Percentiles rank a stretch among this genome's conserved stretches.
Evolutionary conservation across 2,113 vertebrate species (phyloP).

Genomic region (Lepus timidus): DNA sequence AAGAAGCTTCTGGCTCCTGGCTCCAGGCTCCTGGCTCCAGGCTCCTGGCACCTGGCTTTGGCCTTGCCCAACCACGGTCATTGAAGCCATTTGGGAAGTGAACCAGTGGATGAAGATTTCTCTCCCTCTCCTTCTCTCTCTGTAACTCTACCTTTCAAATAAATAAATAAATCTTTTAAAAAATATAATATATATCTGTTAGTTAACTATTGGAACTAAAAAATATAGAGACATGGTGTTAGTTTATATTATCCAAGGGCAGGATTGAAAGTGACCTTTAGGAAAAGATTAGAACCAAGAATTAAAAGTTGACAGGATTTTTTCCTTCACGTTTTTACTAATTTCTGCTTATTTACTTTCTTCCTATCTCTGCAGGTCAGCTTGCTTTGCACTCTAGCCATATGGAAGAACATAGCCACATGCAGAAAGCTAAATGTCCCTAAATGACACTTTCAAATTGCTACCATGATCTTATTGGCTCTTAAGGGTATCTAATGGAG

Average conservation of each 20-base stretch:
- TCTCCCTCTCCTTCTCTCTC: too few relatives aligned
- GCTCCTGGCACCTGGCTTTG: too few relatives aligned
- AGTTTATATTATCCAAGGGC: not conserved
- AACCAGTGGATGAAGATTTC: too few relatives aligned
- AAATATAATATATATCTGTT: not conserved
- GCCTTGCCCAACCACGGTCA: too few relatives aligned
- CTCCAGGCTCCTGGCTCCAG: too few relatives aligned
- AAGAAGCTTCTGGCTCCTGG: too few relatives aligned
- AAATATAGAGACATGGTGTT: not conserved
- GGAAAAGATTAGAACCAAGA: not conserved
- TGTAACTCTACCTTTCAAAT: too few relatives aligned
- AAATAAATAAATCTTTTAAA: too few relatives aligned
- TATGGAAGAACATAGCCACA: not conserved
- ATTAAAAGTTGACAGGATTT: not conserved
- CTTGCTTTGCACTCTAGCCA: slow-evolving; percentile 18
- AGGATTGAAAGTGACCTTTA: not conserved
- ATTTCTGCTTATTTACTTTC: not conserved
- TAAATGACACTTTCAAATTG: slow-evolving; percentile 1
- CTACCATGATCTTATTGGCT: not conserved
- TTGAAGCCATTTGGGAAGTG: too few relatives aligned
- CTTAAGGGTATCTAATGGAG: not conserved
- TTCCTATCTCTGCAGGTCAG: not conserved
- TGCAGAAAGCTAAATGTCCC: not conserved
- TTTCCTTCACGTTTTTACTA: not conserved
- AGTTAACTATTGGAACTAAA: not conserved